Conservation (phyloP, 2,113 vertebrate species). For the Rhombomys opimus region DNA sequence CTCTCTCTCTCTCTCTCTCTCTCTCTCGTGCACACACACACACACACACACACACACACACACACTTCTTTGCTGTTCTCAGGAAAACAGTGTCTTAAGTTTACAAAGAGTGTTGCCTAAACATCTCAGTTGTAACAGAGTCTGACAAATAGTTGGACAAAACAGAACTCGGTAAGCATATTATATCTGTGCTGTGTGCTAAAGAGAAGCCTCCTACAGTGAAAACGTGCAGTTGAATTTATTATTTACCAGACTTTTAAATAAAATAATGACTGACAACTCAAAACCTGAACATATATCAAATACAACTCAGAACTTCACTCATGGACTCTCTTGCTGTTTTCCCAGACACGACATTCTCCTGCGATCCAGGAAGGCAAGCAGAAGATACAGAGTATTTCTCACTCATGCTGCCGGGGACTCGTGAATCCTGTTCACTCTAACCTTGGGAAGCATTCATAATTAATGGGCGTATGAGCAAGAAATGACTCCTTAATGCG, state of each 20-base stretch:
- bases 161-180: background rate
- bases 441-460: conserved; percentile 51
- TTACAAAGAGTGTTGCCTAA: background rate
- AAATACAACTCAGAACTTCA: background rate
- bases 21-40: background rate
- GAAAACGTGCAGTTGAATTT: background rate
- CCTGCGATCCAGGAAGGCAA: background rate
- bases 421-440: background rate
- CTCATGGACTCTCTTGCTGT: background rate
- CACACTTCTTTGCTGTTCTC: background rate
- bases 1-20: background rate
- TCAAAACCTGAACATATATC: background rate
- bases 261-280: background rate
- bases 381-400: background rate
- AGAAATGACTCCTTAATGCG: conserved; percentile 48
- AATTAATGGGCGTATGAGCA: conserved; percentile 54
- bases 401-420: background rate
- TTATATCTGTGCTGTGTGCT: background rate
- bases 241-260: background rate
- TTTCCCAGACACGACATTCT: background rate
- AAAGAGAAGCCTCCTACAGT: background rate
- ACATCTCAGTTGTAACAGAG: background rate
- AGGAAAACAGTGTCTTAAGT: background rate
- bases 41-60: background rate
- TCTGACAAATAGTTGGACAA: background rate